Conservation (phyloP, 2,888 invertebrate genomes). For the Drosophila emarginata region DNA sequence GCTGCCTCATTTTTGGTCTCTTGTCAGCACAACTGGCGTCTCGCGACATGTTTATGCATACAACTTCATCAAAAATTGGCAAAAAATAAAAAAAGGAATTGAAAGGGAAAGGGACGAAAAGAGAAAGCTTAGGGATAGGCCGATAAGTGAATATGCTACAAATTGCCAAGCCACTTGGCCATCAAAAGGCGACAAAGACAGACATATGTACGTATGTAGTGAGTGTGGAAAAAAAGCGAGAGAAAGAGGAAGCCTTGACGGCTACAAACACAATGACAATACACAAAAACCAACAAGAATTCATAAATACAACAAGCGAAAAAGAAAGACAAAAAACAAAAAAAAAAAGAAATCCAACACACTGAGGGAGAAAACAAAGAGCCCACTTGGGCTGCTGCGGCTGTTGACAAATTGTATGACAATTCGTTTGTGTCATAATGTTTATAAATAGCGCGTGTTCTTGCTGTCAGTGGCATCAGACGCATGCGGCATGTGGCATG, state of each 20-base stretch:
- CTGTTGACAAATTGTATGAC: conserved; percentile 78
- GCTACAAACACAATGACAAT: conserved; percentile 51
- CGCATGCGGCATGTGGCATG: conserved; percentile 16
- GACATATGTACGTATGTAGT: conserved; percentile 15
- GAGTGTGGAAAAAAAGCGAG: conserved; percentile 26
- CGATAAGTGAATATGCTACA: conserved; percentile 68
- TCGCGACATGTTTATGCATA: conserved; percentile 74
- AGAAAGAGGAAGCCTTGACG: conserved; percentile 37
- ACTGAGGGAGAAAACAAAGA: conserved; percentile 37
- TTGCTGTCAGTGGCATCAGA: conserved; percentile 55
- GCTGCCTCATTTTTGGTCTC: conserved; percentile 67
- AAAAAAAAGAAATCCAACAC: background rate
- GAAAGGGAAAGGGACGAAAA: conserved; percentile 20
- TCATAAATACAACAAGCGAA: conserved; percentile 7
- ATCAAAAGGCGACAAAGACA: conserved; percentile 23
- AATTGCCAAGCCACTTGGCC: conserved; percentile 56
- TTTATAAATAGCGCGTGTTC: conserved; percentile 76
- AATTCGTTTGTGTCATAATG: conserved; percentile 78
- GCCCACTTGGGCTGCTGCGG: conserved; percentile 38
- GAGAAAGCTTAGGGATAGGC: conserved; percentile 20
- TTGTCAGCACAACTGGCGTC: conserved; percentile 73
- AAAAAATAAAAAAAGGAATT: conserved; percentile 30
- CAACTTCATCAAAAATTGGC: conserved; percentile 73
- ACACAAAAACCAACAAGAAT: conserved; percentile 28
- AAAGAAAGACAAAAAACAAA: background rate